Conservation (phyloP, 1,140 invertebrate species). For the Pachypsylla venusta region DNA sequence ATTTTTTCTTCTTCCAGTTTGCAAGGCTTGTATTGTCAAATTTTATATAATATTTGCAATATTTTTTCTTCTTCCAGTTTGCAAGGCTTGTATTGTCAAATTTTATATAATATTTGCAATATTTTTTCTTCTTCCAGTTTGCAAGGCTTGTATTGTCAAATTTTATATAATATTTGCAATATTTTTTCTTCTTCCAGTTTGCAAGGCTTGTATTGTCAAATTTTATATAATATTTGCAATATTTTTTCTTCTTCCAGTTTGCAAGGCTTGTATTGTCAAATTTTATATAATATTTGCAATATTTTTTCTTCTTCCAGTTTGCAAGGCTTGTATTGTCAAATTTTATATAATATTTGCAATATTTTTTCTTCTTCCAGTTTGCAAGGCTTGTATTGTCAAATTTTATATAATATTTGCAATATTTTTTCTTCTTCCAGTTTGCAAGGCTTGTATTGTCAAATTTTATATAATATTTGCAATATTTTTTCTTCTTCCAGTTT, state of each 20-base stretch:
- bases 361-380: constrained; percentile 55
- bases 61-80: constrained; percentile 55
- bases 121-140: constrained; percentile 55
- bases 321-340: constrained; percentile 68
- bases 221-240: no score
- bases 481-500: constrained; percentile 55
- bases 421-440: constrained; percentile 55
- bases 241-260: constrained; percentile 55
- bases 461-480: no score
- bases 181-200: constrained; percentile 55
- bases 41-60: no score
- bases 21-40: constrained; percentile 68
- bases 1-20: constrained; percentile 55
- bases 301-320: constrained; percentile 55
- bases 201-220: constrained; percentile 68
- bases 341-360: no score
- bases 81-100: constrained; percentile 68
- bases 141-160: constrained; percentile 68
- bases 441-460: constrained; percentile 68
- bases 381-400: constrained; percentile 68
- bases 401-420: no score
- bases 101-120: no score
- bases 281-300: no score
- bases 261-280: constrained; percentile 68
- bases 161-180: no score